A percentile compares a stretch with the other conserved stretches of the same genome.
These are phyloP conservation scores for Nematostella vectensis DNA, from an alignment of 92 coral and sea anemone genomes.

Conservation along the genomic window DNA sequence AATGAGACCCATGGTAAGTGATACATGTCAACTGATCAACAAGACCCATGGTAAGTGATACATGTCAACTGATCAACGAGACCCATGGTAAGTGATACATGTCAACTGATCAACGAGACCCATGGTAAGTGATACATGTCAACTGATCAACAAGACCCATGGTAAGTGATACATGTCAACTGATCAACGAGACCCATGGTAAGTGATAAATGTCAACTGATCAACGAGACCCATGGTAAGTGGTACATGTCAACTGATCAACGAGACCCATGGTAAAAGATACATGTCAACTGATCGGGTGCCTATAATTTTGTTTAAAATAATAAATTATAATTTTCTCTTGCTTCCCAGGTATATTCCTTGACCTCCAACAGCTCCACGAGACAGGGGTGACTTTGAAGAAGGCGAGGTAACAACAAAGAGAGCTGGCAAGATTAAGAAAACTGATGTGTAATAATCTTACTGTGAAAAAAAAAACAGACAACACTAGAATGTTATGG, in stretches of 20 bases:
- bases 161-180: not conserved
- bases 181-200: too few species aligned
- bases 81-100: too few species aligned
- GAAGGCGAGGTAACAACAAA: constrained; percentile 57
- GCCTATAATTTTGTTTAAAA: constrained; percentile 1
- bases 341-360: constrained; percentile 84
- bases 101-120: constrained; percentile 88
- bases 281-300: not conserved
- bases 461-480: too few species aligned
- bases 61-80: not conserved
- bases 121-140: constrained; percentile 50
- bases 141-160: not conserved
- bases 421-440: too few species aligned
- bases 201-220: too few species aligned
- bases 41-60: not conserved
- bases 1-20: constrained; percentile 91
- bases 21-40: not conserved
- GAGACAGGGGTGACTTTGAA: constrained; percentile 62
- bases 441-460: too few species aligned
- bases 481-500: too few species aligned
- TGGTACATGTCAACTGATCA: not conserved
- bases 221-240: constrained; percentile 95
- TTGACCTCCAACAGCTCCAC: constrained; percentile 85
- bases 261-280: not conserved
- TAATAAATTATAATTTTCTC: too few species aligned